Conservation (phyloP, 2,797 vertebrate species). For the Sebastes oblongus region DNA sequence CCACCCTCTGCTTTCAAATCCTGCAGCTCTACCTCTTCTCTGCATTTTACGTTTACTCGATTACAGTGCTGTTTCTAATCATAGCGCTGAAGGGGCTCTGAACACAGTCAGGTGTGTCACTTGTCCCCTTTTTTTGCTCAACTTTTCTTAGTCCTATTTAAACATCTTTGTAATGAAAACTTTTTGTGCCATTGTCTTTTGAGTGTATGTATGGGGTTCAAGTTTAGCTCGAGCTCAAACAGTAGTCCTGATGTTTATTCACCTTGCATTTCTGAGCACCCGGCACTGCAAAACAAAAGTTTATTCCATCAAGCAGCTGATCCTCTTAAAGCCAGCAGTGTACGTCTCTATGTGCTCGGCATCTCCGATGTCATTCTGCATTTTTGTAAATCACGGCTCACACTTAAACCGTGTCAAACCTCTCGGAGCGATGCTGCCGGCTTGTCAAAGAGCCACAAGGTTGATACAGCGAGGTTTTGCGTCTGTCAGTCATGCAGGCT, state of each 20-base stretch:
- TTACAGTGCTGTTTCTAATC: conserved; percentile 63
- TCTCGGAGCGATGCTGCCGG: conserved; percentile 45
- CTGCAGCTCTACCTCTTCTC: conserved; percentile 41
- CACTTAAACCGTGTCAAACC: conserved; percentile 38
- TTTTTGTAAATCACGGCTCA: conserved; percentile 46
- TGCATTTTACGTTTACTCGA: conserved; percentile 49
- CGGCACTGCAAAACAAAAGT: neutral
- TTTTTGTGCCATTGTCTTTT: neutral
- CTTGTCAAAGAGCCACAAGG: conserved; percentile 48
- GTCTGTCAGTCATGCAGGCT: conserved; percentile 49
- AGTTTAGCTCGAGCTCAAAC: neutral
- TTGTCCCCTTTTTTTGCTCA: conserved; percentile 1
- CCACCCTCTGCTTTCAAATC: conserved; percentile 60
- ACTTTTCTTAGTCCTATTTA: neutral
- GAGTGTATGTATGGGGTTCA: neutral
- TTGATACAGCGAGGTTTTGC: conserved; percentile 29
- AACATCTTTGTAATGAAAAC: neutral
- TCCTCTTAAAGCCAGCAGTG: conserved; percentile 13
- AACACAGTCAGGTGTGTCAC: conserved; percentile 10
- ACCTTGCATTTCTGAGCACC: conserved; percentile 6
- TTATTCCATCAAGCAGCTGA: neutral
- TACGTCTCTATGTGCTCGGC: neutral
- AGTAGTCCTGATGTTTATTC: neutral
- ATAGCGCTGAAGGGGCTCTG: conserved; percentile 29
- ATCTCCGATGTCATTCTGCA: conserved; percentile 19